Evolutionary conservation across 2,113 vertebrate species (phyloP).

Genomic region (rabbit (Oryctolagus cuniculus)): DNA sequence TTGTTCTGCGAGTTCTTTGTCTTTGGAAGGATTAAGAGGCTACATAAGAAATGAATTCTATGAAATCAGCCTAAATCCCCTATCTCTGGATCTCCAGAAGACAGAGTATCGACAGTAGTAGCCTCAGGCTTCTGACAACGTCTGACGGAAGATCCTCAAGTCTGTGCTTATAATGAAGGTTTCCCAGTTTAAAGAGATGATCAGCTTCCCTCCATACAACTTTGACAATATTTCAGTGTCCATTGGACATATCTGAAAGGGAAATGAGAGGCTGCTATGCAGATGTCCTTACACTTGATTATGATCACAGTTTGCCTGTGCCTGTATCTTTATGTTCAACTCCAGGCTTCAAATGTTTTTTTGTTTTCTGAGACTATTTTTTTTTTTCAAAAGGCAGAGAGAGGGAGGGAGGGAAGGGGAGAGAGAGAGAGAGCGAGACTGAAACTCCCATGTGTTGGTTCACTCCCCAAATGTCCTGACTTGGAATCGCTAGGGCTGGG

Average conservation of each 20-base stretch:
- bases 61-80: not conserved
- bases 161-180: not conserved
- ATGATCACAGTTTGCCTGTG: not conserved
- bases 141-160: not conserved
- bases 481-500: too few relatives aligned
- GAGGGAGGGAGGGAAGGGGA: too few relatives aligned
- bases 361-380: not conserved
- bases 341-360: not conserved
- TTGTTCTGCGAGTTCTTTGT: not conserved
- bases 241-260: rapidly evolving
- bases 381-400: too few relatives aligned
- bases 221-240: not conserved
- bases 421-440: too few relatives aligned
- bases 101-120: not conserved
- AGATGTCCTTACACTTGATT: not conserved
- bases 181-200: not conserved
- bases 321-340: not conserved
- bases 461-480: too few relatives aligned
- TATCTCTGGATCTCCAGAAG: not conserved
- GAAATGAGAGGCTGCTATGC: not conserved
- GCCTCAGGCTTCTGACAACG: not conserved
- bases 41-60: not conserved
- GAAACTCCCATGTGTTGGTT: too few relatives aligned
- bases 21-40: not conserved
- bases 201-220: not conserved